phyloP scores from a whole-genome alignment of 2,113 vertebrate genomes.

The Myotis yumanensis region DNA sequence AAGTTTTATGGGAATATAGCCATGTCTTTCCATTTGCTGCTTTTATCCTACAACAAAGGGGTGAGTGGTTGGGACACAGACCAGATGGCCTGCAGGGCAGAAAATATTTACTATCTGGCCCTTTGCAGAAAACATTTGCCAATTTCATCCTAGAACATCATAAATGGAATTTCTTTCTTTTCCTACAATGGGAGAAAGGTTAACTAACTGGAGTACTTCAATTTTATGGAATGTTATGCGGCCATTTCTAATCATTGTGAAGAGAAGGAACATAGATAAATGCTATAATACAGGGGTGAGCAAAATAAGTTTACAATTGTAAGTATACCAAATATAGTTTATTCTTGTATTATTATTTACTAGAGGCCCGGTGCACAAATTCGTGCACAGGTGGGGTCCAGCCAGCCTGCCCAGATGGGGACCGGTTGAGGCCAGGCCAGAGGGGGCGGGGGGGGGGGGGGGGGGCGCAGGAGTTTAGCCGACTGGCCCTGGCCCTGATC shows the following conservation, averaged over 20 bases:
- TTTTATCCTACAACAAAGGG: neutral
- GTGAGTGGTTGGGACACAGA: neutral
- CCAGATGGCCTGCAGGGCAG: neutral
- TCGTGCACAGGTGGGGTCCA: too few relatives aligned
- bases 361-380: too few relatives aligned
- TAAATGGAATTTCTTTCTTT: conserved; percentile 33
- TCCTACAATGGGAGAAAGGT: neutral
- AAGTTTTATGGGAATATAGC: conserved; percentile 56
- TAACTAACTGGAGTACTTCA: neutral
- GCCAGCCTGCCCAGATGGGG: too few relatives aligned
- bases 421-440: too few relatives aligned
- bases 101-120: neutral
- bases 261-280: neutral
- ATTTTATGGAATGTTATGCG: neutral
- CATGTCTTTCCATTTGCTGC: neutral
- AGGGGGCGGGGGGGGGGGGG: too few relatives aligned
- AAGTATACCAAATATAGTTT: neutral
- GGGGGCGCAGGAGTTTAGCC: too few relatives aligned
- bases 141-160: neutral
- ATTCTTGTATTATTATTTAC: neutral
- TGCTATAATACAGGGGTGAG: neutral
- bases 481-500: too few relatives aligned
- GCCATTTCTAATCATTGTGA: neutral
- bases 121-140: neutral
- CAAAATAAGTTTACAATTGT: neutral